Base-by-base conservation (phyloP, 2,888 invertebrate genomes). In the Patella depressa region DNA sequence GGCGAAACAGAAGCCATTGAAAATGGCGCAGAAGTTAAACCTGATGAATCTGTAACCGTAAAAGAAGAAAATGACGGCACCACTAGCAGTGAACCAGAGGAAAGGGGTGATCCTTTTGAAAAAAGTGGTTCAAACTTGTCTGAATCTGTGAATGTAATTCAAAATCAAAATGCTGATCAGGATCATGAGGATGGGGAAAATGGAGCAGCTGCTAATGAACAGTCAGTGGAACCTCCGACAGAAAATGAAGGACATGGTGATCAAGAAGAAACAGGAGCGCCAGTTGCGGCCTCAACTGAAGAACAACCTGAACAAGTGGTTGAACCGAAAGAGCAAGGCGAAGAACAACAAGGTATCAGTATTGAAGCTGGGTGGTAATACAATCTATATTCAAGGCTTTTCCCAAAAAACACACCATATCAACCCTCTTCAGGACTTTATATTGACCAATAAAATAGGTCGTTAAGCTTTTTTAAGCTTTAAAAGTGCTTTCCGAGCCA, bases 141-240 rank as follows among this genome's bases (percentile, higher is more conserved):
- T 45, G 45, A 45, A 45, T 45, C 45, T 45, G 45, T 45, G 45
- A 45, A 45, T 45, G 0, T 45, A 45, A 45, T 45, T 45, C 7
- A 45, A 7, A 45, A 45, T 24, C 72, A 75, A 73, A 14, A 65
- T 5, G 55, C 75, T 45, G 71, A 71, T 71, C 24, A 24, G 24
- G 24, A 24, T 24, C 24, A 24, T 24, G 53, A 71, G 29, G 55
- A 53, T 17, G 78, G 72, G 54, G 45, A 54, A 19, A 74, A 73
- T 71, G 77, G 73, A 71, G 81, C 79, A 70, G 83, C 78, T 81
- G 81, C 82, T 53, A 83, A 81, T 15, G 71, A 81, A 55, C 72
- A 79, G 65, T 80, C 81, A 54, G 81, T 79, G 70, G 79, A 80
- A 71, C 79, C 79, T 15, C 78, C 76, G 2, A 78, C 79, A 45